Conservation (phyloP, 1,140 invertebrate species). For the Adelges cooleyi region DNA sequence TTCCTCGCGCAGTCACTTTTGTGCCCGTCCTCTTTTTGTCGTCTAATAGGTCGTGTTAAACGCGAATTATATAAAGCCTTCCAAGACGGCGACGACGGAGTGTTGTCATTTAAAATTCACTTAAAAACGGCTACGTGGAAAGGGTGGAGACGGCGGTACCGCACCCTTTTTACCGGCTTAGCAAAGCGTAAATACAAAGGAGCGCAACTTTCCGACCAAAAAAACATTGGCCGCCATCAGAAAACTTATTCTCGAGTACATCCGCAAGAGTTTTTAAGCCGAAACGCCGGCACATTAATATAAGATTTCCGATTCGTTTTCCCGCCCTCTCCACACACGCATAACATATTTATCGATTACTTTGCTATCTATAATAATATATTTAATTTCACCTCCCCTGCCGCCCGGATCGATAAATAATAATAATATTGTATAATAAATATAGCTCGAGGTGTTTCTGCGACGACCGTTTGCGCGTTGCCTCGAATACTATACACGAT, state of each 20-base stretch:
- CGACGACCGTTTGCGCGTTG: too few species aligned
- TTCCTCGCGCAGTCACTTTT: neutral
- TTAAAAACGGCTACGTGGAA: too few species aligned
- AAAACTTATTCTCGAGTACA: neutral
- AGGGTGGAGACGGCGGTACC: neutral
- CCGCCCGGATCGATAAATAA: too few species aligned
- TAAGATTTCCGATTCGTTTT: conserved; percentile 24
- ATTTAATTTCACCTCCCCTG: too few species aligned
- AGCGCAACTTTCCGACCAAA: neutral
- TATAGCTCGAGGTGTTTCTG: too few species aligned
- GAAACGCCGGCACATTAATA: conserved; percentile 21
- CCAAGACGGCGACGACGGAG: neutral
- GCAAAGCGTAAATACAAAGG: conserved; percentile 28
- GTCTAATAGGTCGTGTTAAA: conserved; percentile 26
- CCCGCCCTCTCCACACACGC: too few species aligned
- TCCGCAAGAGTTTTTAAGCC: conserved; percentile 3
- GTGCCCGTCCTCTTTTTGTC: neutral
- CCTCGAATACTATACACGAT: too few species aligned
- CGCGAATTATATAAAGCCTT: conserved; percentile 15
- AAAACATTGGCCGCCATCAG: too few species aligned
- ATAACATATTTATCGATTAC: too few species aligned
- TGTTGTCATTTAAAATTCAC: conserved; percentile 29
- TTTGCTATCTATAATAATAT: too few species aligned
- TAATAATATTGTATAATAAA: too few species aligned
- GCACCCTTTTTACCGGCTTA: conserved; percentile 25